Base-by-base conservation (phyloP, 2,888 invertebrate species). In the Eurois occulta region DNA sequence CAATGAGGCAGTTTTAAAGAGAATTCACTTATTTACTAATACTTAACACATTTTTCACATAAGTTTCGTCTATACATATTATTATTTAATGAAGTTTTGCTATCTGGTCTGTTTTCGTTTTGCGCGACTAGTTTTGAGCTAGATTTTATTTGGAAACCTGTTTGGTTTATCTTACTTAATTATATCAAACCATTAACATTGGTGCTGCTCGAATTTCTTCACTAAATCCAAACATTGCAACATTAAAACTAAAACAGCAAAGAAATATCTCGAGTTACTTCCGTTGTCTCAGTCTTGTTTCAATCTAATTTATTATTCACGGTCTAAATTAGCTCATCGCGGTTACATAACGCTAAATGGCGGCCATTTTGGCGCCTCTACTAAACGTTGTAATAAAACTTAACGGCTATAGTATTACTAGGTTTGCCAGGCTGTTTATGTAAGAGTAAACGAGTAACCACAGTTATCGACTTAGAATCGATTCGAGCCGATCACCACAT, bases 331-430 rank as follows among this genome's bases (percentile, higher is more conserved):
- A 52, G 18, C 48, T 66, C 77, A 41, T 35, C 41, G 64, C 24
- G 24, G 65, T 87, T 80, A 77, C 72, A 62, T 77, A 87, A 85
- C 35, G 10, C 55, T 85, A 72, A 87, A 38, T 46, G 76, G 64
- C 38, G 6, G 66, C 55, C 72, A 75, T 76, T 80, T 75, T 73
- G 48, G 16, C 67, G 52, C 67, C 68, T 72, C 52, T n/a, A 38
- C 55, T 58, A 13, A 72, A 69, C 41, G 38, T 18, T 66, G 7
- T 21, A 48, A 84, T 72, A 72, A 66, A 64, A 41, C 4, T 67
- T 43, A 52, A 82, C 8, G n/a, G 67, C 21, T 75, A 38, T 62
- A 48, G 46, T 48, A 43, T 62, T 35, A 32, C 65, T 83, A 24
- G 46, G 66, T 48, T 41, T 32, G 74, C 16, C 58, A n/a, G 21